Base-by-base conservation (phyloP, 2,797 vertebrate species). In the Alfaro cultratus region DNA sequence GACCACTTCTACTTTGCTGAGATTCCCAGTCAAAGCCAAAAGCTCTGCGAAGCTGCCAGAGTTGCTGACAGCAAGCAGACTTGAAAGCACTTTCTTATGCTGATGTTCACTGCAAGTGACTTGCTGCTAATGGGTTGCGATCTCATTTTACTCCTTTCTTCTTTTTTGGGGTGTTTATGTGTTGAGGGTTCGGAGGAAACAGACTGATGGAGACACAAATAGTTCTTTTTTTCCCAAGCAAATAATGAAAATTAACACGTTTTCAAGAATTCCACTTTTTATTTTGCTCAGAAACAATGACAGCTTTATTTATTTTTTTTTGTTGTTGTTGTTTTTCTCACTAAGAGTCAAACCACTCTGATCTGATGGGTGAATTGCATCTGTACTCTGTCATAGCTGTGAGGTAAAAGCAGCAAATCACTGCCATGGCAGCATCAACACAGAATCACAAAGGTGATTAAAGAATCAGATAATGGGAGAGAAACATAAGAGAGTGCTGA, bases 71-170 rank as follows among this genome's bases (percentile, higher is more conserved):
- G 94, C 89, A 88, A 93, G 87, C 87, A n/a, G 86, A 92, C 91
- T 91, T 95, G 88, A 95, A 95, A 96, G 93, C 85, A 79, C 86
- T 92, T 93, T 94, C 89, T 94, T 92, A 94, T 93, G 90, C 93
- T 92, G 90, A 94, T 81, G 90, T 94, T 94, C 95, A 95, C 90
- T 83, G 83, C 76, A 79, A 89, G 85, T 92, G 92, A 95, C 92
- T 92, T 83, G 85, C 92, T 85, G 88, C 89, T 95, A 95, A 95
- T 94, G 90, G 93, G 77, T 89, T 92, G 88, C 86, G 88, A 87
- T 90, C 84, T 78, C 75, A 75, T 67, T 89, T 89, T 85, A 86
- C 85, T 83, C 15, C 26, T 53, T 36, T 45, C 55, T 49, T 87
- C 84, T 84, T 83, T 80, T 55, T 23, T 10, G 47, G 16, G 78